Evolutionary conservation across 1,140 invertebrate species (phyloP), one percentile per base, ranked within the genome.

Genomic region (Pseudomyrmex gracilis): DNA sequence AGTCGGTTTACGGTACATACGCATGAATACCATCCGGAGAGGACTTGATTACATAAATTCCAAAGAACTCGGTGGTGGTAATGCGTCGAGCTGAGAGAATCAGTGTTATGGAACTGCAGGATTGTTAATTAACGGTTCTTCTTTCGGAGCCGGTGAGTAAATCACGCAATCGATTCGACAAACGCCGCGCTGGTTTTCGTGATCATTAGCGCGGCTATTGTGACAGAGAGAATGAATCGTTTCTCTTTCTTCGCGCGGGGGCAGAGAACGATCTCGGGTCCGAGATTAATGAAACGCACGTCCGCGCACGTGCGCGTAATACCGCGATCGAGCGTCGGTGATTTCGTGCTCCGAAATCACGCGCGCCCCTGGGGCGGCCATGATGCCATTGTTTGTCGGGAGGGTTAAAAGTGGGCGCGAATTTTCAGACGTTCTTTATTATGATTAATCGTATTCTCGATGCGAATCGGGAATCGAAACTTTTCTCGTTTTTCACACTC

Each of bases 71-170:
- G 12, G 7, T 78, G 12, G 7, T 78, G 22, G 34, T 34, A 34
- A 22, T 68, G 22, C 22, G 15, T 47, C 20, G 64, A 70, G 51
- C 45, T 45, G 10, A 10, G 58, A 17, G 49, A n/a, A 58, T 71
- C 12, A 22, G 12, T 15, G 53, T 53, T 47, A 80, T 80, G 76
- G 76, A 80, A 8, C 76, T 45, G 22, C 66, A 57, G 53, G 76
- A 71, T 49, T 60, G 66, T 12, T 71, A 13, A 80, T 71, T 49
- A 53, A 70, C 22, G 34, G 66, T 45, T 70, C 53, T 49, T 53
- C 15, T 17, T 71, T 34, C n/a, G 53, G 22, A n/a, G 22, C 43
- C 76, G 76, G 76, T 71, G 66, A 77, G 76, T 70, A n/a, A 68
- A n/a, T 9, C 2, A 55, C 66, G 64, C 17, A 43, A 20, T 17